Evolutionary conservation across 2,888 invertebrate species (phyloP), one percentile per base, ranked within the genome.

Genomic region (Spilarctia lutea): DNA sequence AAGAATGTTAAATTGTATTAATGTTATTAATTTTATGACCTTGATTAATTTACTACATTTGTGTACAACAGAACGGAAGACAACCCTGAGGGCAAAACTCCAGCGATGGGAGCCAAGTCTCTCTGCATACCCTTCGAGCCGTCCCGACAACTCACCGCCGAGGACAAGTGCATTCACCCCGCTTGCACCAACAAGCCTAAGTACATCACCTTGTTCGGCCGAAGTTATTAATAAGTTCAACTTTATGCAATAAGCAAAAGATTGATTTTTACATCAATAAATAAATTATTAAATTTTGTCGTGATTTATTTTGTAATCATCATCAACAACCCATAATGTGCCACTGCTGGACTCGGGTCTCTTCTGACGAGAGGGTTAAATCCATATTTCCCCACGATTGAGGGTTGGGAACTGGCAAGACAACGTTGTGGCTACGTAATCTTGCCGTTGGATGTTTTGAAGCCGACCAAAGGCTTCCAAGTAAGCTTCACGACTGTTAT

Each of bases 61-160:
- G 13, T 27, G 74, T 63, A 83, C 79, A 75, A 39, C 92, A 98
- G 98, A 88, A 97, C 96, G 75, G 97, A 97, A 72, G 96, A 97
- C 68, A 94, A 95, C 72, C 85, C 89, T 77, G 95, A 95, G 6
- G 96, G 97, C 72, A 98, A 98, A 75, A 98, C 98, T 35, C 98
- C 99, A 39, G 97, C 99, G 0, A 99, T 99, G 99, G 99, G 99
- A 65, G 99, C 99, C 13, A 99, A 99, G 94, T 98, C 99, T 16
- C 96, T 99, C n/a, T 99, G 99, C 92, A 98, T 99, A 88, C 99
- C 99, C 6, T 98, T 99, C 92, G 97, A 98, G 70, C 99, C 99
- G 88, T 98, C 98, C 0, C 96, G 97, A 3, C 89, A 95, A 7
- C 96, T 98, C 66, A 90, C 96, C 11, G 90, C 96, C 18, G 90